Base-by-base conservation (phyloP, 2,113 vertebrate genomes). In the Zosterops hypoxanthus region DNA sequence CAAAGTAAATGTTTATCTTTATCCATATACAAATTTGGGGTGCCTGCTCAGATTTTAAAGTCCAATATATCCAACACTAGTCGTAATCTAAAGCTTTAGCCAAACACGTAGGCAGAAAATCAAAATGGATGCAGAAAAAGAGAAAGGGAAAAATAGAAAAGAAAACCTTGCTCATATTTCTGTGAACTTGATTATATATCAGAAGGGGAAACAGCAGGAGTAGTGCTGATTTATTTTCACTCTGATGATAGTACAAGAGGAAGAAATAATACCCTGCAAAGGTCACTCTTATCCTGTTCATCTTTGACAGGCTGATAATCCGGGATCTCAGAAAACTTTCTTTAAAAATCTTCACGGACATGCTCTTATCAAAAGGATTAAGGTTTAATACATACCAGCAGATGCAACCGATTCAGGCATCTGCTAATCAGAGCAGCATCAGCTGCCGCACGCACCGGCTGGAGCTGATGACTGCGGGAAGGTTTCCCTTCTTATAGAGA, bases 1-100 rank as follows among this genome's bases (percentile, higher is more conserved):
- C 89, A 94, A 95, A 94, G 91, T 96, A 95, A 96, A 95, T 97
- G 95, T 98, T 97, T 97, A 94, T 75, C 86, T 93, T 97, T 86
- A 91, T 89, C 93, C 82, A 94, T 53, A 44, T 42, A 95, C 83
- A 92, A 84, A 94, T 92, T 71, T n/a, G 79, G 75, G 81, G 96
- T 95, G 80, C 65, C 86, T 93, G 60, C 65, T 71, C 15, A 82
- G 88, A 96, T 94, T 95, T 95, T 94, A 80, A 97, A 96, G 95
- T 68, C 92, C 78, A 92, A 64, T 87, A 82, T 88, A 83, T 76
- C 92, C 94, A 94, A 94, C 34, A 63, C 60, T 29, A 68, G 78
- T 88, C 1, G 0, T 60, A 70, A 92, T 79, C 82, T 90, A 87
- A 92, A 92, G 86, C 76, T 91, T 91, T 69, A 97, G 94, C 92